Evolutionary conservation across 1,140 invertebrate genomes (phyloP).

Genomic region (Neuroterus valhalla): DNA sequence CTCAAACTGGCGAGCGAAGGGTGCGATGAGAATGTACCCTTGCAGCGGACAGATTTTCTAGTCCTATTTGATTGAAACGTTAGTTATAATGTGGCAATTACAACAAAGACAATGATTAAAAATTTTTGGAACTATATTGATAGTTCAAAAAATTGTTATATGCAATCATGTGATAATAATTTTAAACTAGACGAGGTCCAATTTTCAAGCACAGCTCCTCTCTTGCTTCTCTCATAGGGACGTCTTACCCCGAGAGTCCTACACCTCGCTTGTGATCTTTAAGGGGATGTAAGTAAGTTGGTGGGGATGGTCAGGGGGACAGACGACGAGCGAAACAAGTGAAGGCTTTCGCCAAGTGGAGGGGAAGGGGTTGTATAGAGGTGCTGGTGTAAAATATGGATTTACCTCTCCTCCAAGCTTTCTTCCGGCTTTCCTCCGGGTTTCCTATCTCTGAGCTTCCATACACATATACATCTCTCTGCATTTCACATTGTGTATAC

Average conservation of each 20-base stretch:
- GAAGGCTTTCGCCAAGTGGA: conserved; percentile 59
- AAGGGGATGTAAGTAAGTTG: conserved; percentile 48
- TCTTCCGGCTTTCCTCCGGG: conserved; percentile 64
- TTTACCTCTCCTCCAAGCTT: conserved; percentile 71
- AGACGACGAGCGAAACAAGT: conserved; percentile 64
- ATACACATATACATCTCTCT: conserved; percentile 9
- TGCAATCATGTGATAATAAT: too few relatives aligned
- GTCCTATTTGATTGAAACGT: too few relatives aligned
- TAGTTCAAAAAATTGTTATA: too few relatives aligned
- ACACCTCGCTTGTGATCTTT: conserved; percentile 58
- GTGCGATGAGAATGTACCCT: too few relatives aligned
- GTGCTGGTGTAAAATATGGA: conserved; percentile 74
- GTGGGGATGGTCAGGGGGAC: conserved; percentile 43
- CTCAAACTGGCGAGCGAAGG: too few relatives aligned
- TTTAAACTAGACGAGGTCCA: conserved; percentile 56
- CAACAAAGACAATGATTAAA: too few relatives aligned
- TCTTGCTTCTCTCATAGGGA: conserved; percentile 40
- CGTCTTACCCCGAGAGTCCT: conserved; percentile 31
- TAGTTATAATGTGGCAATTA: too few relatives aligned
- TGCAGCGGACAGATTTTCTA: too few relatives aligned
- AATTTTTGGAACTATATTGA: too few relatives aligned
- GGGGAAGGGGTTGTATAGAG: conserved; percentile 49
- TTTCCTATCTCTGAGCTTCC: conserved; percentile 56
- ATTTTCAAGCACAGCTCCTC: conserved; percentile 49
- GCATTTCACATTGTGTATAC: conserved; percentile 39